Evolutionary conservation across 1,140 invertebrate species (phyloP).

Genomic region (Apis laboriosa): DNA sequence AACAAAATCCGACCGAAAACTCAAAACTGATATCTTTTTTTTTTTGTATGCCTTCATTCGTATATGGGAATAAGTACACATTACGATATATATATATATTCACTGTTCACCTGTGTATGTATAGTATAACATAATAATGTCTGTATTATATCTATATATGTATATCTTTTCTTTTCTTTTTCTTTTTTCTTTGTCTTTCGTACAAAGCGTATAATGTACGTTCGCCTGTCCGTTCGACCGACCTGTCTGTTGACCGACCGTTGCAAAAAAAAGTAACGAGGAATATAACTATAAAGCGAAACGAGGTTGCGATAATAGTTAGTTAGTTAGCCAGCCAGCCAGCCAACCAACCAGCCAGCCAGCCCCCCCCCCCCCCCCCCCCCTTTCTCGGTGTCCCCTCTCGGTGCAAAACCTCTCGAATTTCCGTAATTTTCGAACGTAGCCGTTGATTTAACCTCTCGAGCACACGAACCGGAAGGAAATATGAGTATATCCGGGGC

Average conservation of each 20-base stretch:
- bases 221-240: conserved; percentile 69
- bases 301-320: too few species aligned
- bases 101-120: conserved; percentile 47
- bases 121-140: conserved; percentile 46
- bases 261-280: background rate
- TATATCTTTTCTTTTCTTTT: conserved; percentile 9
- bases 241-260: conserved; percentile 65
- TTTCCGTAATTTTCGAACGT: background rate
- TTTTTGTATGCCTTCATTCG: conserved; percentile 26
- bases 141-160: conserved; percentile 46
- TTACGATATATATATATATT: conserved; percentile 12
- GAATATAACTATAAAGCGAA: background rate
- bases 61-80: conserved; percentile 28
- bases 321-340: too few species aligned
- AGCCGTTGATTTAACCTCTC: background rate
- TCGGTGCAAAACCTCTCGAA: too few species aligned
- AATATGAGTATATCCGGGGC: conserved; percentile 26
- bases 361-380: too few species aligned
- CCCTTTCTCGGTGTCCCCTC: too few species aligned
- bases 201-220: conserved; percentile 2
- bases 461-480: background rate
- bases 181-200: too few species aligned
- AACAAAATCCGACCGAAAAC: too few species aligned
- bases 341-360: too few species aligned
- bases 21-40: too few species aligned